Conservation (phyloP, 1,140 invertebrate genomes). For the Scaptomyza hsui region DNA sequence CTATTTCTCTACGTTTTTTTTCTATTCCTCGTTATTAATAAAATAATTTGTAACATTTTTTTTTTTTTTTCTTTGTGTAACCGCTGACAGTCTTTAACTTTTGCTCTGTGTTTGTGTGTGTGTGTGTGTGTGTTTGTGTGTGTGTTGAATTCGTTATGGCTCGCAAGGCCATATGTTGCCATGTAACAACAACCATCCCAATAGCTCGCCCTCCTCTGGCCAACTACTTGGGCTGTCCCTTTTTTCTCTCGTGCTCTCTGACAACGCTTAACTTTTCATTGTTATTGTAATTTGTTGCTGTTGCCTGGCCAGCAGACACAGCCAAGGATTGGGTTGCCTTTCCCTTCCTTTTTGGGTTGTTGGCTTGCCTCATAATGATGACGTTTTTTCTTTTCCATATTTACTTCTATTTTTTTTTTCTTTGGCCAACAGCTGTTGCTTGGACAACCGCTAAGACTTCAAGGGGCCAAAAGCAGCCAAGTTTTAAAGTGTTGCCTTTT, state of each 20-base stretch:
- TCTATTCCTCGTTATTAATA: constrained; percentile 20
- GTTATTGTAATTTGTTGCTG: constrained; percentile 78
- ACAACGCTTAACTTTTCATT: constrained; percentile 76
- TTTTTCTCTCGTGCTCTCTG: constrained; percentile 62
- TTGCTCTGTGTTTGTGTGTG: constrained; percentile 17
- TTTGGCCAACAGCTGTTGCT: constrained; percentile 70
- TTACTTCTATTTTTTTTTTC: neutral
- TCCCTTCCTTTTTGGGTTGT: neutral
- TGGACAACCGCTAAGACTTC: constrained; percentile 57
- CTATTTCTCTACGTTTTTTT: constrained; percentile 3
- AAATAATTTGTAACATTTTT: constrained; percentile 52
- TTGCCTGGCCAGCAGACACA: constrained; percentile 28
- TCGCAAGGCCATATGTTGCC: constrained; percentile 69
- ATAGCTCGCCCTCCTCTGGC: neutral
- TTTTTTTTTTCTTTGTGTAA: constrained; percentile 40
- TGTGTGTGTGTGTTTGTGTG: neutral
- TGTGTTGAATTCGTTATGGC: constrained; percentile 25
- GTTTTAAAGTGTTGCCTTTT: constrained; percentile 70
- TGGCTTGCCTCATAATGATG: constrained; percentile 61
- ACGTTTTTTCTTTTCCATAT: constrained; percentile 42
- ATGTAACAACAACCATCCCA: neutral
- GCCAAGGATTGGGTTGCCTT: constrained; percentile 11
- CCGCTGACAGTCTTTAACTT: constrained; percentile 69
- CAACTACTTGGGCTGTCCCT: constrained; percentile 63
- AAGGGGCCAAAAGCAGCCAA: constrained; percentile 25